Conservation (phyloP, 2,888 invertebrate genomes). For the Digitonthophagus gazella region DNA sequence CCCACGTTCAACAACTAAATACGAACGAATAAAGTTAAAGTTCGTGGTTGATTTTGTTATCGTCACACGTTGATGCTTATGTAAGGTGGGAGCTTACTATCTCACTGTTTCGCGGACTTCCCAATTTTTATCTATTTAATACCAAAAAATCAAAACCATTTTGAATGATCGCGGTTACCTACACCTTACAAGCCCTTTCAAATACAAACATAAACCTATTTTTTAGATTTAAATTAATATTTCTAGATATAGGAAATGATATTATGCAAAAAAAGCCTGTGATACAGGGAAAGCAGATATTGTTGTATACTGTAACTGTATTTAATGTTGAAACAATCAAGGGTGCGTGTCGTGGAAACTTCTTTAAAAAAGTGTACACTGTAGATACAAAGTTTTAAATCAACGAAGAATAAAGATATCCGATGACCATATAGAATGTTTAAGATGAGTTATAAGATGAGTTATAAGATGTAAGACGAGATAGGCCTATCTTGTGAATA, state of each 20-base stretch:
- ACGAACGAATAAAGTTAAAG: not conserved
- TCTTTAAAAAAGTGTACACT: conserved; percentile 24
- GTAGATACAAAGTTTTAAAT: not conserved
- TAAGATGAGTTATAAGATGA: conserved; percentile 29
- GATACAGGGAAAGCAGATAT: conserved; percentile 29
- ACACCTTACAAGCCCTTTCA: not conserved
- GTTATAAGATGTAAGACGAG: conserved; percentile 1
- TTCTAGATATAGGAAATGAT: not conserved
- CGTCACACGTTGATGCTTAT: not conserved
- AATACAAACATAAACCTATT: not conserved
- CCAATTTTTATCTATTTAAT: not conserved
- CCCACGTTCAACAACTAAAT: conserved; percentile 13
- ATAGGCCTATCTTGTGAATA: conserved; percentile 31
- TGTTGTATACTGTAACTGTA: conserved; percentile 21
- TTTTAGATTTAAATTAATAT: not conserved
- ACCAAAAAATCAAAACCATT: not conserved
- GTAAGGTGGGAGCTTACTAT: not conserved
- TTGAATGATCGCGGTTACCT: not conserved
- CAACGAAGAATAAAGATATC: conserved; percentile 7
- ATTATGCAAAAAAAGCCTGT: conserved; percentile 24
- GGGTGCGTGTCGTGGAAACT: conserved; percentile 34
- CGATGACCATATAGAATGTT: conserved; percentile 20
- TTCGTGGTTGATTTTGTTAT: conserved; percentile 10
- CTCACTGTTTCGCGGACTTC: not conserved
- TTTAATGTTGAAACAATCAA: conserved; percentile 35